Conservation (phyloP, 2,797 vertebrate genomes). For the Cichlasoma orientale region DNA sequence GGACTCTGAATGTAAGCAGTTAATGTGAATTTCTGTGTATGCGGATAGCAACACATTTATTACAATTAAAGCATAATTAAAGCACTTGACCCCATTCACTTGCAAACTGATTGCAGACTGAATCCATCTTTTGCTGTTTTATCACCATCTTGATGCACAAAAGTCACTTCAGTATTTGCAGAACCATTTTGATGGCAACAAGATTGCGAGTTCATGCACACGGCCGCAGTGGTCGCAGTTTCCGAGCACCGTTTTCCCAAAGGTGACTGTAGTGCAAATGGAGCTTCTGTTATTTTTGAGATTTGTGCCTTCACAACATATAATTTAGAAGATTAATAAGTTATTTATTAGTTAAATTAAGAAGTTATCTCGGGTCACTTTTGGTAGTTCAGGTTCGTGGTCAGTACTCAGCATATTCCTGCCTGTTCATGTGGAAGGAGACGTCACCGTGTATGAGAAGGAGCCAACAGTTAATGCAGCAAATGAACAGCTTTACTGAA, state of each 20-base stretch:
- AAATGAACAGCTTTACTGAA: conserved; percentile 17
- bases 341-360: neutral
- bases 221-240: neutral
- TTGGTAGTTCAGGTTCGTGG: neutral
- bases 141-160: neutral
- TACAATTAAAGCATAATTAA: neutral
- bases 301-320: neutral
- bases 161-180: neutral
- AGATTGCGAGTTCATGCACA: neutral
- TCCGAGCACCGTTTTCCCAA: neutral
- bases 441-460: neutral
- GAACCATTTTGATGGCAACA: neutral
- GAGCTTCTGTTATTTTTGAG: neutral
- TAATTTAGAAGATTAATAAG: neutral
- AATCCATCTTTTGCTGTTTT: neutral
- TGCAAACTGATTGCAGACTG: neutral
- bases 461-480: conserved; percentile 33
- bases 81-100: neutral
- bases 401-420: neutral
- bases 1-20: neutral
- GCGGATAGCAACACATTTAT: neutral
- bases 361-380: neutral
- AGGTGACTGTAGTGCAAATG: neutral
- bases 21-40: neutral
- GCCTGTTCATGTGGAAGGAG: neutral